Conservation (phyloP, 2,888 invertebrate genomes). For the Choristoneura rosaceana region DNA sequence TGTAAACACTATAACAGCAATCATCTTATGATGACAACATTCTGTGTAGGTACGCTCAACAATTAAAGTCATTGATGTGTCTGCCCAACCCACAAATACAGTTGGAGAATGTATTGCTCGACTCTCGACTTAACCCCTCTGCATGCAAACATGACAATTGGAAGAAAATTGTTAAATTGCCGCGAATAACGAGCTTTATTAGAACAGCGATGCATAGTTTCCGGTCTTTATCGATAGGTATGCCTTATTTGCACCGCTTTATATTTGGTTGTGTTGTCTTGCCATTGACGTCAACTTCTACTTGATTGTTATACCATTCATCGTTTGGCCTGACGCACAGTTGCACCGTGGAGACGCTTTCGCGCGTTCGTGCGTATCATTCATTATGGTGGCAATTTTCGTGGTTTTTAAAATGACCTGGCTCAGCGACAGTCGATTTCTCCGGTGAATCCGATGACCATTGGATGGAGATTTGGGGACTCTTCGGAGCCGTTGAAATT, state of each 20-base stretch:
- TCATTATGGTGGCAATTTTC: conserved; percentile 6
- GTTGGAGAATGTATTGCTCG: background rate
- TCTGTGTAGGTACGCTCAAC: too few species aligned
- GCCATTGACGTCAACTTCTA: conserved; percentile 2
- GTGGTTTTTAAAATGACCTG: background rate
- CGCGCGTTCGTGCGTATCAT: conserved; percentile 67
- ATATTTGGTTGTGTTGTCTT: conserved; percentile 13
- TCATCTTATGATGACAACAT: too few species aligned
- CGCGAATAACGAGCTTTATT: conserved; percentile 10
- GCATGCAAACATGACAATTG: conserved; percentile 8
- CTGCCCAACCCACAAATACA: background rate
- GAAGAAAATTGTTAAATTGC: conserved; percentile 31
- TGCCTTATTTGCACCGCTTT: conserved; percentile 16
- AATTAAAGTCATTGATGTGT: too few species aligned
- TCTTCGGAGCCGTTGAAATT: background rate
- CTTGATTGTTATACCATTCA: conserved; percentile 18
- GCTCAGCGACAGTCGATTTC: background rate
- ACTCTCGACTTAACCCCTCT: conserved; percentile 18
- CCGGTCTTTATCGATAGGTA: conserved; percentile 12
- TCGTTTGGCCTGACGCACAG: conserved; percentile 57
- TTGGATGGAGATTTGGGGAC: background rate
- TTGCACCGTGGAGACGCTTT: conserved; percentile 54
- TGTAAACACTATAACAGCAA: too few species aligned
- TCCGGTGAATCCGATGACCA: background rate
- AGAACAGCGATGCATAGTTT: conserved; percentile 15